Evolutionary conservation across 2,797 vertebrate species (phyloP), one percentile per base, ranked within the genome.

Genomic region (Otus scops): DNA sequence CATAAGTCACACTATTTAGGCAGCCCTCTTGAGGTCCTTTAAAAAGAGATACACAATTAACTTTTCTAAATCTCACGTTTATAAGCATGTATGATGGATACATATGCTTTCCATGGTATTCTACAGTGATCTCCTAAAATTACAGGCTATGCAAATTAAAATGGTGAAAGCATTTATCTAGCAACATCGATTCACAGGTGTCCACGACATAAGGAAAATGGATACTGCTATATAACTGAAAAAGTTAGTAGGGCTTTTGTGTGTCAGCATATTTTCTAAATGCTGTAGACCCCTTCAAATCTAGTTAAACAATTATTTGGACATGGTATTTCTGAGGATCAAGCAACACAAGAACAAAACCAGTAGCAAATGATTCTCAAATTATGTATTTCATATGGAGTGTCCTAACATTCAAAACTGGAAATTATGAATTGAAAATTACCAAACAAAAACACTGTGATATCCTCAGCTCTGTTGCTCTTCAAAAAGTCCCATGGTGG

Each of bases 401-500:
- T 36, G 5, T 36, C 53, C 71, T 68, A 74, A 60, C 30, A 76
- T 53, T 83, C 22, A 83, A 93, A 93, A 10, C 10, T 32, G 30
- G 73, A 93, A 78, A 69, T 39, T 28, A 59, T 30, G 3, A 88
- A 59, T 27, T 73, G 69, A 86, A 81, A 79, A 88, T 96, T 95
- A 98, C 98, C 98, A 65, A 97, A 97, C 81, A 98, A 80, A 95
- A 97, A 90, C 93, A 99, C 96, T 38, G 98, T 98, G 96, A 99
- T 97, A 51, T 98, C 93, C 83, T 99, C 99, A 86, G 98, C 97
- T 93, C 98, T 98, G 63, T 98, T 99, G 94, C 97, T 99, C 78
- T 98, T 98, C 97, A 99, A 95, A 36, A 99, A 98, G 70, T 99
- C 99, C 99, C 99, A 99, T 1, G 99, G 99, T 68, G 98, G 97